Percentiles rank a stretch among this genome's conserved stretches.
Evolutionary conservation across 2,113 vertebrate species (phyloP).

Genomic region (Syngnathoides biaculeatus): DNA sequence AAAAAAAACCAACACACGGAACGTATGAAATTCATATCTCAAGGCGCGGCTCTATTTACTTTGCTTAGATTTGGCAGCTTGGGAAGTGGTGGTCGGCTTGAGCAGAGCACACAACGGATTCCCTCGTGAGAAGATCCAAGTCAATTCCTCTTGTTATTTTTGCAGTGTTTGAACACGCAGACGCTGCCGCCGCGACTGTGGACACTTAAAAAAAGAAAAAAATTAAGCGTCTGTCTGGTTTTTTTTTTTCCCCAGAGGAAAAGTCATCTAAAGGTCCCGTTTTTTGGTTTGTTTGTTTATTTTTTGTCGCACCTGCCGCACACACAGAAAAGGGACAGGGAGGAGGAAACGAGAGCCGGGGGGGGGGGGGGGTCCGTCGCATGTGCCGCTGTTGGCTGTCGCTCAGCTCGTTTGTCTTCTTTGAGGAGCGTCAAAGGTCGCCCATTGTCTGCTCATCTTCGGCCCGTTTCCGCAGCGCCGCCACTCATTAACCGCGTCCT

Average conservation of each 20-base stretch:
- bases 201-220: no score
- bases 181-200: not conserved
- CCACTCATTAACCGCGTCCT: not conserved
- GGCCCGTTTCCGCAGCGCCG: not conserved
- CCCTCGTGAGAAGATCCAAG: not conserved
- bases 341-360: not conserved
- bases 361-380: not conserved
- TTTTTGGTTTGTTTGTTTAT: no score
- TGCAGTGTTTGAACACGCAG: not conserved
- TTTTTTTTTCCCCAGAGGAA: not conserved
- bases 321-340: not conserved
- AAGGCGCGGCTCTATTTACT: not conserved
- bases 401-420: not conserved
- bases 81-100: not conserved
- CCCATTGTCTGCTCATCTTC: slow-evolving; percentile 7
- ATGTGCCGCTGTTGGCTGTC: not conserved
- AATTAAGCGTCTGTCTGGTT: no score
- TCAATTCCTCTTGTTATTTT: not conserved
- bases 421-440: not conserved
- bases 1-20: not conserved
- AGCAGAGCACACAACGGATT: not conserved
- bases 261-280: not conserved
- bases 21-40: not conserved
- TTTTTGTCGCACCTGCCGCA: not conserved
- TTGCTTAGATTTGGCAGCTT: not conserved